Percentiles rank a stretch among this genome's conserved stretches.
phyloP scores from a whole-genome alignment of 2,797 vertebrate genomes.

The Lepilemur ruficaudatus region DNA sequence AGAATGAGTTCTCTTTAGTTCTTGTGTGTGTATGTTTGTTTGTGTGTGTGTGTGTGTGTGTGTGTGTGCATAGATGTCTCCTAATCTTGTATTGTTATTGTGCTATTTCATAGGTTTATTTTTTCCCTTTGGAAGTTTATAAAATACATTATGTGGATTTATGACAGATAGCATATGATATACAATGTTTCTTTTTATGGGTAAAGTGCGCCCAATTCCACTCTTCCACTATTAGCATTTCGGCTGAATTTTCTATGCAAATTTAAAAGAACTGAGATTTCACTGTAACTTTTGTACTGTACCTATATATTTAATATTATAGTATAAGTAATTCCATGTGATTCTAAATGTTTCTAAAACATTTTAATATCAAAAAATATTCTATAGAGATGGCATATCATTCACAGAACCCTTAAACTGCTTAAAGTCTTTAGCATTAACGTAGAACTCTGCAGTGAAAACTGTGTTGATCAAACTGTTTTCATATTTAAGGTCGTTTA shows the following conservation, averaged over 20 bases:
- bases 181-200: neutral
- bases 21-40: neutral
- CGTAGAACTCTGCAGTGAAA: neutral
- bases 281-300: neutral
- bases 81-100: neutral
- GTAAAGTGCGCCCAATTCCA: neutral
- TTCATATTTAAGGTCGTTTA: neutral
- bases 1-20: neutral
- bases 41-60: neutral
- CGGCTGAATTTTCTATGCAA: neutral
- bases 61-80: neutral
- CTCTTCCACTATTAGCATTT: neutral
- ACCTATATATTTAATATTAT: neutral
- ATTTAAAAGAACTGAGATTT: neutral
- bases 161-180: neutral
- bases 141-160: neutral
- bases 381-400: neutral
- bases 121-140: neutral
- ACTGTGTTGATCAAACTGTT: neutral
- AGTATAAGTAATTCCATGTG: neutral
- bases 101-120: neutral
- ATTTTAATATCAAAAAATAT: neutral
- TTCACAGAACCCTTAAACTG: neutral
- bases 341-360: neutral
- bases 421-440: neutral